Evolutionary conservation across 2,888 invertebrate species (phyloP), one percentile per base, ranked within the genome.

Genomic region (Apotomis capreana): DNA sequence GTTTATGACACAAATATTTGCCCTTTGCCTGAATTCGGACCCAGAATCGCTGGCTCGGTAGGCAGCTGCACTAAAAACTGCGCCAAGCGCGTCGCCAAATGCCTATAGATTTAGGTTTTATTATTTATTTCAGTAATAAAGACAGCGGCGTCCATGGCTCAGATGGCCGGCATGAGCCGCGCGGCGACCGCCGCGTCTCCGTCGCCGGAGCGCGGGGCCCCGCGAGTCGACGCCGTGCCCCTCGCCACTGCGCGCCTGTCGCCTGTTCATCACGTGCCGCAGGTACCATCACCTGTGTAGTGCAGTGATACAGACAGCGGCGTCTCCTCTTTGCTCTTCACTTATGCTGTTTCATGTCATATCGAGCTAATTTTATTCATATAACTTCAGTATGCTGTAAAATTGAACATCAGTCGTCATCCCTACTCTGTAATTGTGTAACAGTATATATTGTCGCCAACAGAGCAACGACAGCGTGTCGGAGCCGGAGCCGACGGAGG

Each of bases 51-150:
- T 26, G 26, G 26, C 26, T 26, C 26, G 2, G 26, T 26, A 26
- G 26, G 26, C 2, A 26, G 26, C 26, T 2, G 26, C 26, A 26
- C 26, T 26, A 26, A 0, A 26, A 26, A 26, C 26, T 26, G 26
- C 26, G 26, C 26, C 26, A 26, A 26, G 26, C 26, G 26, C 26
- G 26, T 26, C 26, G 26, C 26, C 26, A 26, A 26, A 26, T 26
- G 26, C 26, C 26, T 2, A 26, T 26, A 26, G 26, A 26, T 26
- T 26, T 26, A 26, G 26, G 26, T 26, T 26, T 26, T 26, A 26
- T 26, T 26, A 26, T 26, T 60, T 4, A 36, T 69, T 69, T 0
- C 74, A 89, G 88, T 89, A 69, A 86, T 90, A 76, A 90, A 88
- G 70, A 83, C 87, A 0, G 83, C 87, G 15, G 80, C 86, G 12